Conservation (phyloP, 2,888 invertebrate genomes). For the Ischnura elegans region DNA sequence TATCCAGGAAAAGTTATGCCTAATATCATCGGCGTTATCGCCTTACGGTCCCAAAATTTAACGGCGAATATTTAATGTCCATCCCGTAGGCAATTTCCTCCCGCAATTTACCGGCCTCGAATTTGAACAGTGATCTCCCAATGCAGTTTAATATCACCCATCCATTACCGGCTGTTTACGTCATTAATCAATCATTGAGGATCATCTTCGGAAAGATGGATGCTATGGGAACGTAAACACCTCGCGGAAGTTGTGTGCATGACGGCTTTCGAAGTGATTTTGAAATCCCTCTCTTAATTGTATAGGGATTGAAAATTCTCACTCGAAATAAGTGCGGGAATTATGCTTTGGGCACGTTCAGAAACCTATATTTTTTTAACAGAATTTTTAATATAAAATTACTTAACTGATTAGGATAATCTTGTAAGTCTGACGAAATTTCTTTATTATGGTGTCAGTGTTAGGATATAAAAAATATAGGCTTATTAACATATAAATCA, state of each 20-base stretch:
- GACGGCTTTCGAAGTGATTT: not conserved
- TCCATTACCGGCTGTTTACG: constrained; percentile 35
- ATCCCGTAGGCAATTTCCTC: constrained; percentile 6
- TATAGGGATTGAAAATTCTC: not conserved
- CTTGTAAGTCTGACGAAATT: no score
- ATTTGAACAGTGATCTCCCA: constrained; percentile 8
- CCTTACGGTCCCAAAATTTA: not conserved
- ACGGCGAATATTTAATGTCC: constrained; percentile 11
- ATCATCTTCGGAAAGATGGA: constrained; percentile 8
- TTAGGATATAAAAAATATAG: no score
- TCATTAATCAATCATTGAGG: constrained; percentile 18
- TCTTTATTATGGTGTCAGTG: no score
- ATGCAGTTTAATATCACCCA: constrained; percentile 11
- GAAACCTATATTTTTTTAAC: no score
- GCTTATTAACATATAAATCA: no score
- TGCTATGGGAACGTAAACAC: constrained; percentile 20
- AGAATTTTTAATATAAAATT: no score
- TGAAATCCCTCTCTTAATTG: not conserved
- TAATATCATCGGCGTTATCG: not conserved
- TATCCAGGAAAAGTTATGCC: not conserved
- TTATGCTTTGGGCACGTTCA: no score
- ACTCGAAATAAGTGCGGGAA: not conserved
- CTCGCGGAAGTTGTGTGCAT: not conserved
- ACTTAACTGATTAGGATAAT: no score
- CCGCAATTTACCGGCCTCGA: not conserved